phyloP scores from a whole-genome alignment of 2,113 vertebrate genomes.

The Chroicocephalus ridibundus region DNA sequence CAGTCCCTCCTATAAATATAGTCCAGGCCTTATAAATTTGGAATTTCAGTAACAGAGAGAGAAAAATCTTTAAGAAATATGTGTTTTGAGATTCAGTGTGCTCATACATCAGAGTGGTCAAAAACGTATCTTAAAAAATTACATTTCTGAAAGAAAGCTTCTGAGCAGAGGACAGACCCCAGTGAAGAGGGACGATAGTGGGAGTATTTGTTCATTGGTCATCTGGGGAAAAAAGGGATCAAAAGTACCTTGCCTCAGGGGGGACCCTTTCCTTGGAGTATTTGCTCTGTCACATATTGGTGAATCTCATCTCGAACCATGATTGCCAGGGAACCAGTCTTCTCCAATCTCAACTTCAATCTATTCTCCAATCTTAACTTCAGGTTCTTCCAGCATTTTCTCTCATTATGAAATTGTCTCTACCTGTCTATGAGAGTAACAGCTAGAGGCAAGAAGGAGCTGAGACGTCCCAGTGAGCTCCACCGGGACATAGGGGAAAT shows the following conservation, averaged over 20 bases:
- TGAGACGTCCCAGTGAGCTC: neutral
- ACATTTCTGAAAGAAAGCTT: neutral
- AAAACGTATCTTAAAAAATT: neutral
- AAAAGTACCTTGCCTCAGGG: neutral
- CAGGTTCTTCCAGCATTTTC: neutral
- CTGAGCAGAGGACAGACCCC: neutral
- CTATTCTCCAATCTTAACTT: too few relatives aligned
- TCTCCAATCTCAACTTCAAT: neutral
- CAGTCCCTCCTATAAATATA: neutral
- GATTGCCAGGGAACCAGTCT: neutral
- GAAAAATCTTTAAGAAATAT: neutral
- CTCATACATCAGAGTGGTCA: neutral
- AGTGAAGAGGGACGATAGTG: neutral
- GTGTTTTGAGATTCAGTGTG: neutral
- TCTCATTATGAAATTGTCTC: neutral
- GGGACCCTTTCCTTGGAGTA: neutral
- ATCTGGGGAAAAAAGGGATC: neutral
- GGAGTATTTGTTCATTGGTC: neutral
- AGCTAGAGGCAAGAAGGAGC: neutral
- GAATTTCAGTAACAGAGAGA: neutral
- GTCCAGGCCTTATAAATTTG: neutral
- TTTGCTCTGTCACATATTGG: neutral
- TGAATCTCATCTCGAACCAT: neutral
- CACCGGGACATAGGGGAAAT: rapidly evolving
- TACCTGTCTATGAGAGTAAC: neutral